Base-by-base conservation (phyloP, 1,140 invertebrate genomes). In the Brachionus rotundiformis region DNA sequence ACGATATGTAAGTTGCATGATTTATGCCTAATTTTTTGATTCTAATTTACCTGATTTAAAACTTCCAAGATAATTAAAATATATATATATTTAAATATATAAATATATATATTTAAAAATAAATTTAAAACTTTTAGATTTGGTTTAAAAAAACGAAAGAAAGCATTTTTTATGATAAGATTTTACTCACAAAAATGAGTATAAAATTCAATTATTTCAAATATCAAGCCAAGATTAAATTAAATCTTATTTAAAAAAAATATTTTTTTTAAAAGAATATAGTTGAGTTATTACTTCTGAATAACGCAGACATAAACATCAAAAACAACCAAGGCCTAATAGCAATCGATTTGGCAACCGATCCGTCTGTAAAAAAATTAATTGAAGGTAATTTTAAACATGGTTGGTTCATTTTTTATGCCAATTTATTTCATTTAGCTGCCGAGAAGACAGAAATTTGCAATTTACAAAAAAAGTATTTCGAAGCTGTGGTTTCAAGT, bases 271-370 rank as follows among this genome's bases (percentile, higher is more conserved):
- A 59, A 10, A 82, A 89, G 89, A 87, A 88, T 61, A 83, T 90
- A 31, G 89, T 90, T 4, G 84, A 85, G 2, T 65, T 89, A 3
- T 84, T 90, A 73, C 80, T 90, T 19, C 82, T 87, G 61, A 84
- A 88, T 83, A 85, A 86, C 81, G 89, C 89, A 41, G 86, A 89
- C 83, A 86, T 90, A 10, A 85, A 83, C 49, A 86, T 90, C 39
- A 89, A 91, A 84, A 92, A 92, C 83, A 89, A 90, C 11, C 91
- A 92, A 83, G 91, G 91, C 7, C 88, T 90, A 47, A 90, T 88
- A 1, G 87, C 92, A 0, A 87, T 87, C 68, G 89, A 91, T 83
- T 86, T 92, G 41, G 88, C 90, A 41, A 89, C 90, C 80, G 88
- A 88, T 41, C 84, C 86, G 29, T 90, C 91, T 59, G 90, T 92